Evolutionary conservation across 2,797 vertebrate species (phyloP).

Genomic region (Acipenser oxyrinchus): DNA sequence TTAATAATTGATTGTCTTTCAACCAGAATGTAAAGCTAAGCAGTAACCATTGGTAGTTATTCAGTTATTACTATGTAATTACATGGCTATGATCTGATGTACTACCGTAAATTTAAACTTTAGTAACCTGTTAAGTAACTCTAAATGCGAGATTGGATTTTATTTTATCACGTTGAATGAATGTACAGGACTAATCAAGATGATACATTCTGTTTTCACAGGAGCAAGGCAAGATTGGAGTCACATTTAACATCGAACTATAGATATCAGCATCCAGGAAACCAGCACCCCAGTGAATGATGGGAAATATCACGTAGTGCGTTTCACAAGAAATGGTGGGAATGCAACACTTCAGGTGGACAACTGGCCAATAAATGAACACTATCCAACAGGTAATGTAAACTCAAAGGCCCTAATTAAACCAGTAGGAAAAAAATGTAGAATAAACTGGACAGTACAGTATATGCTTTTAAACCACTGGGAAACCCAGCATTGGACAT

Average conservation of each 20-base stretch:
- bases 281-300: conserved; percentile 88
- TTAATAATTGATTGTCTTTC: too few relatives aligned
- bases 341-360: conserved; percentile 96
- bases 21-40: too few relatives aligned
- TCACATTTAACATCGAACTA: conserved; percentile 92
- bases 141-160: too few relatives aligned
- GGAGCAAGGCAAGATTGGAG: conserved; percentile 95
- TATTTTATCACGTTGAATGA: too few relatives aligned
- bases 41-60: too few relatives aligned
- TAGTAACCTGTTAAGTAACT: too few relatives aligned
- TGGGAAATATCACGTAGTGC: conserved; percentile 93
- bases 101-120: too few relatives aligned
- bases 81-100: too few relatives aligned
- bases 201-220: conserved; percentile 46
- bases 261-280: conserved; percentile 90
- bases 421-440: not conserved
- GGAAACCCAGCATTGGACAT: not conserved
- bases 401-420: not conserved
- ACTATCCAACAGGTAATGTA: conserved; percentile 86
- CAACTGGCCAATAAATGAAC: conserved; percentile 93
- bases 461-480: conserved; percentile 2
- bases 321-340: conserved; percentile 90
- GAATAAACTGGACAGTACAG: conserved; percentile 6
- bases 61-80: too few relatives aligned
- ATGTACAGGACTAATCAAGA: not conserved